Evolutionary conservation across 2,797 vertebrate genomes (phyloP), one percentile per base, ranked within the genome.

Genomic region (Etheostoma nigrum): DNA sequence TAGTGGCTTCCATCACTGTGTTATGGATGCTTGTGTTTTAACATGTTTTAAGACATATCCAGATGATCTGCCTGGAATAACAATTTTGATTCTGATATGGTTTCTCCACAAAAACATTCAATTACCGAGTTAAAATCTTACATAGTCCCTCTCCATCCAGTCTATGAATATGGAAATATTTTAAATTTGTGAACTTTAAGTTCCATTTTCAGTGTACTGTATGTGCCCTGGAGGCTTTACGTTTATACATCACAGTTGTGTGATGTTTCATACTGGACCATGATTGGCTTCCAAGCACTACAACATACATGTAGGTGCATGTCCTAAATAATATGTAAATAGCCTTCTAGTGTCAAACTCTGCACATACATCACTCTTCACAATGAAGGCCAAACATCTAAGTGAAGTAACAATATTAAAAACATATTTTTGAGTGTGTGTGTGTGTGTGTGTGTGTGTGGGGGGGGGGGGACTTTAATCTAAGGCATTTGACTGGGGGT

Each of bases 1-100:
- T 23, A 42, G 13, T 47, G 25, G 45, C 60, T 77, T 75, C 42
- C 54, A 63, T 44, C 47, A 30, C 23, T 55, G 15, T 67, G 2
- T 30, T 52, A 16, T 40, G 40, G 2, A 45, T 55, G 45, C 71
- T 45, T 33, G 45, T 60, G 48, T 48, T 40, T 40, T 40, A 40
- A 11, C 36, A 40, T 40, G 36, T 40, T 70, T 23, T 4, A 53
- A 53, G 13, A 62, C 14, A 49, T 51, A 40, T 11, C 12, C 4
- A 14, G 40, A 25, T 25, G 1, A 57, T 42, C 30, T 54, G 15
- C 16, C 6, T 44, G 16, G 16, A 18, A 58, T 73, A 57, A 54
- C 54, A 19, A 25, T 25, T 21, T 19, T 61, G 18, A n/a, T 6
- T 72, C 15, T 15, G 14, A 57, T 36, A 36, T 25, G 6, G 15